Conservation (phyloP, 1,140 invertebrate species). For the Danaus melanippus region DNA sequence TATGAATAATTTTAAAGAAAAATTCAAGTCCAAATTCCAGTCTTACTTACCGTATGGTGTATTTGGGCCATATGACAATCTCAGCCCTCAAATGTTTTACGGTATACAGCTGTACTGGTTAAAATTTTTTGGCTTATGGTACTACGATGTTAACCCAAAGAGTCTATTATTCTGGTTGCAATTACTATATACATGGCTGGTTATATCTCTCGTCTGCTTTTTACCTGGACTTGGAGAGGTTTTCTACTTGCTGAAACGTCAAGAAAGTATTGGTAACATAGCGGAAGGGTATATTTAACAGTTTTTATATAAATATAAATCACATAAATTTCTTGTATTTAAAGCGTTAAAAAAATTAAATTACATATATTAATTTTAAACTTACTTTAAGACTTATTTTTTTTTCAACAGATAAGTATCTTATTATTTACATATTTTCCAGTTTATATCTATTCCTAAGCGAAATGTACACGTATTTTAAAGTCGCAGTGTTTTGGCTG, state of each 20-base stretch:
- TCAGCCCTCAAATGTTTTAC: conserved; percentile 54
- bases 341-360: conserved; percentile 1
- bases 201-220: conserved; percentile 63
- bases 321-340: not conserved
- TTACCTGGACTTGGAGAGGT: conserved; percentile 63
- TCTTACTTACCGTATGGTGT: conserved; percentile 51
- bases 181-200: conserved; percentile 40
- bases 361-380: not conserved
- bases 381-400: too few species aligned
- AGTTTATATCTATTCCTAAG: conserved; percentile 67
- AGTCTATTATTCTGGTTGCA: conserved; percentile 49
- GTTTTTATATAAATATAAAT: conserved; percentile 5
- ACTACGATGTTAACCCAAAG: conserved; percentile 39
- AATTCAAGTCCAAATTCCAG: conserved; percentile 4
- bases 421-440: conserved; percentile 21
- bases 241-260: conserved; percentile 52
- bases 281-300: conserved; percentile 56
- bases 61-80: conserved; percentile 49
- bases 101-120: conserved; percentile 67
- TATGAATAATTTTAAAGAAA: not conserved
- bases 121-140: conserved; percentile 69
- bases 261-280: conserved; percentile 60
- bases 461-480: conserved; percentile 69
- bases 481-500: conserved; percentile 61
- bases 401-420: too few species aligned